Percentiles rank a stretch among this genome's conserved stretches.
These are phyloP conservation scores for Eutrigla gurnardus DNA, from an alignment of 2,797 vertebrate genomes.

Conservation along the genomic window DNA sequence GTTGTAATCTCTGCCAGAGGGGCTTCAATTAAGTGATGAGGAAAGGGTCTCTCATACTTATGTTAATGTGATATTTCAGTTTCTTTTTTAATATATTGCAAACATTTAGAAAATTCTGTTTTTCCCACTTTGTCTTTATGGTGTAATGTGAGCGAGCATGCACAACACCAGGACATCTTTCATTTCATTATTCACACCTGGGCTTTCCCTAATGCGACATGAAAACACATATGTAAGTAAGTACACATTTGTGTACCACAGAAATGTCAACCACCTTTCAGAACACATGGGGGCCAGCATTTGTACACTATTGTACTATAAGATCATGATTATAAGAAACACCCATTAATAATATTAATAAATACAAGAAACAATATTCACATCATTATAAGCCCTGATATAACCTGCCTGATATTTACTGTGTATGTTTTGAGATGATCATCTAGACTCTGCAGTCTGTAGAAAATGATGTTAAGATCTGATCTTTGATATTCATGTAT, in stretches of 20 bases:
- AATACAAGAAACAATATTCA: not conserved
- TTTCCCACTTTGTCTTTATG: too few species aligned
- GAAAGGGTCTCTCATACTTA: too few species aligned
- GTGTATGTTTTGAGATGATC: too few species aligned
- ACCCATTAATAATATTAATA: not conserved
- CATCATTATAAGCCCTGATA: not conserved
- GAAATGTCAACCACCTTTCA: not conserved
- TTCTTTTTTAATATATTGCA: too few species aligned
- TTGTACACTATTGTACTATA: not conserved
- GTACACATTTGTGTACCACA: too few species aligned
- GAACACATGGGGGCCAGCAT: conserved; percentile 24
- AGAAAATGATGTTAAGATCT: not conserved
- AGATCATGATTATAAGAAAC: too few species aligned
- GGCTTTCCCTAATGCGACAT: not conserved
- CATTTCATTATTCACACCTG: not conserved
- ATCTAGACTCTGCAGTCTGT: too few species aligned
- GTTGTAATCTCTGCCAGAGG: too few species aligned
- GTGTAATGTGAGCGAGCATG: too few species aligned
- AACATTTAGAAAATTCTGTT: too few species aligned
- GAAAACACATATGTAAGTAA: not conserved
- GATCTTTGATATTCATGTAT: not conserved
- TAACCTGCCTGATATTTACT: not conserved
- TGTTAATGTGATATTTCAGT: too few species aligned
- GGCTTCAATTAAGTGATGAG: too few species aligned
- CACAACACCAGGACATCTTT: not conserved